These are phyloP conservation scores for Heteromormyrus szaboi DNA, from an alignment of 2,797 vertebrate species.

Conservation along the genomic window DNA sequence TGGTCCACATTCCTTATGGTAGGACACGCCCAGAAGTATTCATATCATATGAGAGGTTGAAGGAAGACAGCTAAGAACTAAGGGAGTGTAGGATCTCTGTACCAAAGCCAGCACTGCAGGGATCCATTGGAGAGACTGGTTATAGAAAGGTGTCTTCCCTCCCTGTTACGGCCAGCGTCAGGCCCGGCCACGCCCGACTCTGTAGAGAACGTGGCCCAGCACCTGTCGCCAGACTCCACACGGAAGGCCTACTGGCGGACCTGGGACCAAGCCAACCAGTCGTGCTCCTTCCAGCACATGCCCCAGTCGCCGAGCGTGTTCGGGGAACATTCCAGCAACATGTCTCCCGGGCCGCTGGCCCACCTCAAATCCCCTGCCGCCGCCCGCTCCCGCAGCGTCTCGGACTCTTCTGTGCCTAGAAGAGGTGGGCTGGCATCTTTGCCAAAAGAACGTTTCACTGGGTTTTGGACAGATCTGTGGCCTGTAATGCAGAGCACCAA, in stretches of 20 bases:
- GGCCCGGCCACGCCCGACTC: conserved; percentile 95
- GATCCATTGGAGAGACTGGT: not conserved
- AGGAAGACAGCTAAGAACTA: not conserved
- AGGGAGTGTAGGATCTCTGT: not conserved
- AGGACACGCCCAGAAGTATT: not conserved
- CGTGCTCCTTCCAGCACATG: conserved; percentile 9
- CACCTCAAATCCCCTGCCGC: conserved; percentile 89
- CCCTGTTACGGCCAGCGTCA: conserved; percentile 63
- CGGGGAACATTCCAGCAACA: conserved; percentile 65
- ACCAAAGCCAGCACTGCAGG: not conserved
- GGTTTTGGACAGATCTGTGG: not conserved
- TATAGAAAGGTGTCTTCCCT: conserved; percentile 28
- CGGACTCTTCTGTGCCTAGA: conserved; percentile 88
- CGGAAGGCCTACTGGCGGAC: conserved; percentile 89
- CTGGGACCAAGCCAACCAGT: conserved; percentile 64
- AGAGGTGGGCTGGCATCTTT: conserved; percentile 66
- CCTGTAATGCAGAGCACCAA: not conserved
- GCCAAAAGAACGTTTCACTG: not conserved
- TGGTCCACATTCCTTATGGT: not conserved
- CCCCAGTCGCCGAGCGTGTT: conserved; percentile 75
- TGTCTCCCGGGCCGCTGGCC: conserved; percentile 39
- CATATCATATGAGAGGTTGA: not conserved
- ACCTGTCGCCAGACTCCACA: conserved; percentile 89
- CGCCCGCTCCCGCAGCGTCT: conserved; percentile 83
- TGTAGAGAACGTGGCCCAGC: conserved; percentile 83